Base-by-base conservation (phyloP, 2,888 invertebrate genomes). In the Eupithecia pulchellata region DNA sequence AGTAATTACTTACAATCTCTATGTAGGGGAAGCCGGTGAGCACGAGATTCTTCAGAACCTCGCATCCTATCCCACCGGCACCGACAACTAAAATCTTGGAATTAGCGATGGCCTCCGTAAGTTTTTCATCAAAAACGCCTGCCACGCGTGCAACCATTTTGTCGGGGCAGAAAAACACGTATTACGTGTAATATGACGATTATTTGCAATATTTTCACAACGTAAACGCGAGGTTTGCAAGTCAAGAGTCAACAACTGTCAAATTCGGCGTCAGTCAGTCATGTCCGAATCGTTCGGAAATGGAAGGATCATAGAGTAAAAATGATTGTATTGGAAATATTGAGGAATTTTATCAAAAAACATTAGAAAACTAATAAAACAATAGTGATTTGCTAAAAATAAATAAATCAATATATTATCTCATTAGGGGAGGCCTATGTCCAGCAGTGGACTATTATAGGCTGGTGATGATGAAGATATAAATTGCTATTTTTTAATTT, bases 51-150 rank as follows among this genome's bases (percentile, higher is more conserved):
- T 99, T 99, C 52, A 99, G 94, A 79, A 99, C 96, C 94, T 99
- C 99, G 94, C 99, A 99, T 76, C 99, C 99, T 84, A 99, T 99
- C 71, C 99, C 99, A 77, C 99, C 99, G 82, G 99, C 99, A 68
- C 99, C 99, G 32, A 98, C 98, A 20, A 98, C 97, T 74, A 98
- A 94, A 64, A 98, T 93, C 92, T 97, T 98, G 14, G 97, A 96
- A 78, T 95, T 94, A 30, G 95, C 94, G 74, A 98, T 95, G 63
- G 95, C 94, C 81, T 96, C 95, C 75, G 96, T 95, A 75, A 97
- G 88, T 82, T 95, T 95, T 73, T 95, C 93, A 71, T 95, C 95
- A 69, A 97, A 96, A 81, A 97, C 95, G 75, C 96, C 96, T 77
- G 95, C 94, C 79, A 97, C 93, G 76, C 95, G 90, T 67, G 96